phyloP scores from a whole-genome alignment of 2,113 vertebrate genomes.

The Odontophorus gujanensis region DNA sequence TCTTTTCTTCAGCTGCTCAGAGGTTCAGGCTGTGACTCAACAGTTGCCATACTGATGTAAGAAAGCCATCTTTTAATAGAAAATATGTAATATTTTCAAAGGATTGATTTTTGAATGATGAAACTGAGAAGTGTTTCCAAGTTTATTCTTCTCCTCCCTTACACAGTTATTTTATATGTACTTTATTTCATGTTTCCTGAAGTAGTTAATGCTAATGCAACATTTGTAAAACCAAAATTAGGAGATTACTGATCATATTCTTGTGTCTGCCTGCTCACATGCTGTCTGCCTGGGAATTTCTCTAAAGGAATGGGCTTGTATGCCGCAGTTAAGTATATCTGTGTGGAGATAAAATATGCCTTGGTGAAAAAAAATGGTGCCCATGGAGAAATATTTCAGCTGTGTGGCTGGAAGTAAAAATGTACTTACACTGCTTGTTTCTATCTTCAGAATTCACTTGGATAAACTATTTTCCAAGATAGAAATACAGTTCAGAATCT shows the following conservation, averaged over 20 bases:
- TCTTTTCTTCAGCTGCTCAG: no score
- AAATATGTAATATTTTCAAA: neutral
- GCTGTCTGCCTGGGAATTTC: neutral
- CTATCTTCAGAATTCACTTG: neutral
- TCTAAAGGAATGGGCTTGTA: neutral
- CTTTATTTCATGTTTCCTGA: neutral
- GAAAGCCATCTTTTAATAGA: neutral
- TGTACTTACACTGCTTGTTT: neutral
- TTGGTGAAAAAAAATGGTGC: neutral
- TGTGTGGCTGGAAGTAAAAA: neutral
- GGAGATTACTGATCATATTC: accelerated
- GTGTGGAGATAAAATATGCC: neutral
- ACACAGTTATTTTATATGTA: neutral
- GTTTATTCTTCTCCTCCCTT: neutral
- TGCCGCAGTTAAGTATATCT: neutral
- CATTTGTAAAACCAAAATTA: neutral
- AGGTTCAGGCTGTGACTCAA: no score
- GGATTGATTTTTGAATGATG: neutral
- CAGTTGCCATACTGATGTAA: neutral
- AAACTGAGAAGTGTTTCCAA: neutral
- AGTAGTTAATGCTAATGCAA: neutral
- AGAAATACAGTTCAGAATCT: neutral
- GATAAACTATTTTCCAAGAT: neutral
- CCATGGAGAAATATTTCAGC: accelerated
- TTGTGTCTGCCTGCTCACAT: neutral